These are phyloP conservation scores for Saxidomus purpurata DNA, from an alignment of 1,140 invertebrate species.

Conservation along the genomic window DNA sequence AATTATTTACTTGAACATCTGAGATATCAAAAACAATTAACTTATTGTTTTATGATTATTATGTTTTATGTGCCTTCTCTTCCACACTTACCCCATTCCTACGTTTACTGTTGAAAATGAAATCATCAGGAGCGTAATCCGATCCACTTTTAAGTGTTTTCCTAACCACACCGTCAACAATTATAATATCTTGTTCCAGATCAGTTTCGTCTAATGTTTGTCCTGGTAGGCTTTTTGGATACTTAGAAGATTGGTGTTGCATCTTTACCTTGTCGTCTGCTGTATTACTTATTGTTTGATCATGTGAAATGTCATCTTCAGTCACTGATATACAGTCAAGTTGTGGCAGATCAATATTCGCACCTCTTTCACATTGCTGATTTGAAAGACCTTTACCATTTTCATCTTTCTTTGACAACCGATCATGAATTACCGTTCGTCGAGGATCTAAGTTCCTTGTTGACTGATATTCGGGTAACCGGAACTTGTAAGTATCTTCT, in stretches of 20 bases:
- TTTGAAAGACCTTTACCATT: not conserved
- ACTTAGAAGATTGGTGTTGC: not conserved
- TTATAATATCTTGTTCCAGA: not conserved
- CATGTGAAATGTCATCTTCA: not conserved
- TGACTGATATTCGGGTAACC: not conserved
- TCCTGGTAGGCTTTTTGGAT: not conserved
- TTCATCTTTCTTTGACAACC: not conserved
- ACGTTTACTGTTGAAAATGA: not conserved
- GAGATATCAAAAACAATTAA: not conserved
- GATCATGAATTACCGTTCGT: not conserved
- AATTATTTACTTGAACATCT: not conserved
- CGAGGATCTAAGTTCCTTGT: not conserved
- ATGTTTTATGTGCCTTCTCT: not conserved
- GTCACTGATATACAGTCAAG: not conserved
- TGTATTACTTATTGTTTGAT: not conserved
- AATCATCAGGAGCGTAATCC: not conserved
- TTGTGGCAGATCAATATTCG: not conserved
- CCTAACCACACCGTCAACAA: not conserved
- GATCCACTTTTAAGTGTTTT: not conserved
- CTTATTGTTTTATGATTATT: not conserved
- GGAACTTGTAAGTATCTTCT: not conserved
- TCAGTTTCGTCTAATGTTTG: not conserved
- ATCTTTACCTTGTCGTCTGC: not conserved
- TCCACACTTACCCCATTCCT: no score
- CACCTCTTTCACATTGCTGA: not conserved